Conservation (phyloP, 2,797 vertebrate genomes). For the Semotilus atromaculatus region DNA sequence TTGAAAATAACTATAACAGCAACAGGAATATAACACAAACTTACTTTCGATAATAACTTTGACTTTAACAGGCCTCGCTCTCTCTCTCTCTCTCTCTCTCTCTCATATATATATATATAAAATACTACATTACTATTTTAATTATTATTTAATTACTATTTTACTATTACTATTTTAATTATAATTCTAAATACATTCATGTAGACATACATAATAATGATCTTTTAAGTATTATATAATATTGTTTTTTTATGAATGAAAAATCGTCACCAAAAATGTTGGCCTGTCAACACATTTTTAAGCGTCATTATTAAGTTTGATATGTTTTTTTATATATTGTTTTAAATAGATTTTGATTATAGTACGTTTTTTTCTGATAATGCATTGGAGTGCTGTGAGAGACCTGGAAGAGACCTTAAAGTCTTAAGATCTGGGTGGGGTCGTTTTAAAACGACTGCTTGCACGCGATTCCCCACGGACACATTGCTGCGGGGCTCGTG, state of each 20-base stretch:
- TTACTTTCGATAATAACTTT: background rate
- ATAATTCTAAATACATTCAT: background rate
- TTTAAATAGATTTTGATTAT: background rate
- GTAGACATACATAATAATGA: background rate
- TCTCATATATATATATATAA: no score
- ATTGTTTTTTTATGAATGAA: background rate
- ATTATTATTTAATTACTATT: no score
- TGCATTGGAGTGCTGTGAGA: background rate
- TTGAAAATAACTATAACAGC: background rate
- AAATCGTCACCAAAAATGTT: background rate
- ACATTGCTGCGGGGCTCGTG: conserved; percentile 67
- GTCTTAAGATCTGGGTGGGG: conserved; percentile 31
- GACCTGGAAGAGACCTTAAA: background rate
- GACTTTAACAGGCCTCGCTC: background rate
- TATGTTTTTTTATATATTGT: background rate
- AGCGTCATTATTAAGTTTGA: background rate
- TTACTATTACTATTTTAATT: no score
- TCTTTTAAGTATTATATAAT: background rate
- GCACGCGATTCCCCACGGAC: conserved; percentile 79
- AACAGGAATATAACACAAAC: background rate
- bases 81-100: no score
- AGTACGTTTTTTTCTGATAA: background rate
- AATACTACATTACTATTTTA: no score
- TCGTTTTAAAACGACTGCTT: conserved; percentile 72
- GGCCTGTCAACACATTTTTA: background rate